These are phyloP conservation scores for Conus betulinus DNA, from an alignment of 1,140 invertebrate species.

Conservation along the genomic window DNA sequence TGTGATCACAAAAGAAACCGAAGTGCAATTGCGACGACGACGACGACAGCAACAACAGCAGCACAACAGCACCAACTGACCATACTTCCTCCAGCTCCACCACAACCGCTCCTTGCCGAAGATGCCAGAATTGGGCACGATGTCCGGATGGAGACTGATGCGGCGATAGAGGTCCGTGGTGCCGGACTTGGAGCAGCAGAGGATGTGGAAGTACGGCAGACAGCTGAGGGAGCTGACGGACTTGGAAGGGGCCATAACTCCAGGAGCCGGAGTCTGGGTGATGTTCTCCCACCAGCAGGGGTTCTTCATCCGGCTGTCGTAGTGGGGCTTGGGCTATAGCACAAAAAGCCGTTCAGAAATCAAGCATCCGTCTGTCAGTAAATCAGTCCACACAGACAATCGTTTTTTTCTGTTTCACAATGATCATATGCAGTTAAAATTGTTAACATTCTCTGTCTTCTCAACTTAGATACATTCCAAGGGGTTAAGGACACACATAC, in stretches of 20 bases:
- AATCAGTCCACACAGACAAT: no score
- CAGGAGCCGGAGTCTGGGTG: neutral
- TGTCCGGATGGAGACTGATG: constrained; percentile 58
- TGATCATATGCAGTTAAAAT: no score
- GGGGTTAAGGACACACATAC: no score
- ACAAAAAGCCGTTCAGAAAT: no score
- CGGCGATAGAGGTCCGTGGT: constrained; percentile 64
- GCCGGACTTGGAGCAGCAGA: constrained; percentile 66
- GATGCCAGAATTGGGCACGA: constrained; percentile 52
- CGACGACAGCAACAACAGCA: no score
- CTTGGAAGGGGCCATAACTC: neutral
- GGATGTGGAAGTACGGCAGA: constrained; percentile 65
- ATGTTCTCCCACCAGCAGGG: constrained; percentile 62
- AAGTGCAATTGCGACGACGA: no score
- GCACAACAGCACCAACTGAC: constrained; percentile 33
- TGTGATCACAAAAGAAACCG: no score
- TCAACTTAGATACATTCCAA: no score
- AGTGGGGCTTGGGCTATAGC: constrained; percentile 35
- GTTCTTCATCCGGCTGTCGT: constrained; percentile 54
- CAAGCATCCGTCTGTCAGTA: no score
- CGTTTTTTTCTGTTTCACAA: no score
- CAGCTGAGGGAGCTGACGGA: constrained; percentile 38
- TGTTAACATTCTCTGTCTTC: no score
- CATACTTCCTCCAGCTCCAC: constrained; percentile 68
- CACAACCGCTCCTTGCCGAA: constrained; percentile 64